Base-by-base conservation (phyloP, 53 echinoderm and acorn worm genomes). In the Paracentrotus lividus region DNA sequence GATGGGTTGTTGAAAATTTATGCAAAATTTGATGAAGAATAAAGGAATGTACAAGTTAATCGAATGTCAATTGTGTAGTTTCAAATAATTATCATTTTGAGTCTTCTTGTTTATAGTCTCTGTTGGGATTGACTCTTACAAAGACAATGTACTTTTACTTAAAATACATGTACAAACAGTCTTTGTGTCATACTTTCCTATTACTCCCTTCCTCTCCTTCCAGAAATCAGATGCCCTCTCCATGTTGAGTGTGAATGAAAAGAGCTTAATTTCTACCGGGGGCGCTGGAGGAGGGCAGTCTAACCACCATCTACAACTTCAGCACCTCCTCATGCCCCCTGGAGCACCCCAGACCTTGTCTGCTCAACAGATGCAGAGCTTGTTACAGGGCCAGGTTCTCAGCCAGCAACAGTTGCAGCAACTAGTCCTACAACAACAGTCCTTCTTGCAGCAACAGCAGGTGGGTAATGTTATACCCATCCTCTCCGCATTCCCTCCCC, bases 341-440 rank as follows among this genome's bases (percentile, higher is more conserved):
- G 69, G 91, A 51, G 69, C 91, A 44, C 93, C 95, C 49, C 98
- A 96, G 77, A 95, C 96, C 32, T 85, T 98, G 85, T 95, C 97
- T 9, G 95, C 95, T 60, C 97, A 97, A 88, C 98, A 98, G 95
- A 98, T 98, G 98, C 98, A 98, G 94, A 96, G 96, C 81, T 78
- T 98, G 5, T 65, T 98, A 16, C 98, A 98, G 95, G 97, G 96
- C 42, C 98, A 98, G 94, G 98, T 98, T 49, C 89, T 97, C 93
- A 98, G 97, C 42, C 97, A 97, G 23, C 97, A 97, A 88, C 98
- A 98, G 90, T 92, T 98, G 60, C 98, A 98, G 89, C 95, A 97
- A 77, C 93, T 97, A 42, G 95, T 98, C 2, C 94, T 95, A 77
- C 98, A 98, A 85, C 98, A 98, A 84, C 98, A 98, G 96, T 96